Evolutionary conservation across 2,113 vertebrate genomes (phyloP), one percentile per base, ranked within the genome.

Genomic region (Tragelaphus imberbis): DNA sequence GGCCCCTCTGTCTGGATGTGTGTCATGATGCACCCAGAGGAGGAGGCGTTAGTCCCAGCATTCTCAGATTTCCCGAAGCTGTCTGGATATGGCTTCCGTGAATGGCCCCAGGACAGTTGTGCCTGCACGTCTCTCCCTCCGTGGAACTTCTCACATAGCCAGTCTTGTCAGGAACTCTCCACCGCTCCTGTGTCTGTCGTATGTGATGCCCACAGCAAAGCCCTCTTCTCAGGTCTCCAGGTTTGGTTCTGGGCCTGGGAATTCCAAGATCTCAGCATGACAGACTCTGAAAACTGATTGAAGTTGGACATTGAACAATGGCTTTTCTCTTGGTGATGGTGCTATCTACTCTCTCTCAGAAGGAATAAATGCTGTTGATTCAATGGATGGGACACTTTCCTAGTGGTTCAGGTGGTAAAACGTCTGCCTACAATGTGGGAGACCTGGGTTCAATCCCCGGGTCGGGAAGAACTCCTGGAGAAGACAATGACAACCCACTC

Each of bases 51-150:
- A 85, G 3, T 28, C 6, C 28, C 11, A 9, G 4, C 4, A 2
- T 65, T 77, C 33, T 77, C 49, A 61, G 63, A 30, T 10, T 53
- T n/a, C n/a, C 11, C 5, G 19, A 11, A 47, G 36, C 9, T 77
- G 3, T 21, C 56, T 79, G 49, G 4, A 30, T 0, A 0, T 28
- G 53, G 17, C 59, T 28, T 4, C 27, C 0, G 0, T 80, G 77
- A 49, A 49, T 3, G 15, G 47, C 27, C 36, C n/a, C 10, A 25
- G 11, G 17, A 56, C 8, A 40, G 19, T 2, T 1, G 2, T 33
- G 33, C 61, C 30, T 63, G 27, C 27, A 27, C 4, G 30, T 61
- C 27, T 61, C 44, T 90, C 19, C 80, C 47, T 7, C 27, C 2
- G 12, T 28, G 89, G 44, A 47, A 11, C 14, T 36, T 40, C 15